phyloP scores from a whole-genome alignment of 1,140 invertebrate genomes.

The Callitettix versicolor region DNA sequence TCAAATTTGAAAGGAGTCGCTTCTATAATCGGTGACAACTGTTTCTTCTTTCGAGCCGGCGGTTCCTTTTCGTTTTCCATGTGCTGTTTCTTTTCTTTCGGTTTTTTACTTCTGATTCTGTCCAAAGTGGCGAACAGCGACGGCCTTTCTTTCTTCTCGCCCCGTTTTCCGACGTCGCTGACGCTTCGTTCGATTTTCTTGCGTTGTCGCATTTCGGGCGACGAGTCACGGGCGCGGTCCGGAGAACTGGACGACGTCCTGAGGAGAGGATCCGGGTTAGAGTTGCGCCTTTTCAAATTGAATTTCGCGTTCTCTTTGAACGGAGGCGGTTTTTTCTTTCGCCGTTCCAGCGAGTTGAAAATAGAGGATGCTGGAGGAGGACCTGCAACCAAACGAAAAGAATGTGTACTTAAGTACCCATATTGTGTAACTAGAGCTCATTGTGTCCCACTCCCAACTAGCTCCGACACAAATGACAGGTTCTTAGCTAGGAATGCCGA shows the following conservation, averaged over 20 bases:
- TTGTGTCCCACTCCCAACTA: too few relatives aligned
- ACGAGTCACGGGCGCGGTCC: constrained; percentile 35
- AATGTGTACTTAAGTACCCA: too few relatives aligned
- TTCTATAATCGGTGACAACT: constrained; percentile 68
- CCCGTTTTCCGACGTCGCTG: constrained; percentile 32
- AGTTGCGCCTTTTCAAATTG: constrained; percentile 3
- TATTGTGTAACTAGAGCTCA: too few relatives aligned
- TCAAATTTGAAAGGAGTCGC: constrained; percentile 34
- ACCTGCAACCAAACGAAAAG: not conserved
- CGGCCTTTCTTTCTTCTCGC: constrained; percentile 11
- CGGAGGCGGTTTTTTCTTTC: not conserved
- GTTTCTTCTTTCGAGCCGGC: constrained; percentile 39
- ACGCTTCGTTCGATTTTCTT: constrained; percentile 27
- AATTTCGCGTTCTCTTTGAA: not conserved
- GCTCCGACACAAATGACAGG: too few relatives aligned
- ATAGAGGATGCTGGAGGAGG: constrained; percentile 1
- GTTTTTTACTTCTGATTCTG: constrained; percentile 30
- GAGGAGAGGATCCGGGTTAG: constrained; percentile 7
- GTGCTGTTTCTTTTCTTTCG: constrained; percentile 39
- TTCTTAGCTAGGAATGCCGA: too few relatives aligned
- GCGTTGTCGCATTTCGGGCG: not conserved
- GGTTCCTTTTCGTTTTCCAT: constrained; percentile 13
- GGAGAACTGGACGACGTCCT: constrained; percentile 27
- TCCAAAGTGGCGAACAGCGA: constrained; percentile 19
- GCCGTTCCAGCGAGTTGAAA: constrained; percentile 16